These are phyloP conservation scores for Heloderma charlesbogerti DNA, from an alignment of 2,113 vertebrate species.

Conservation along the genomic window DNA sequence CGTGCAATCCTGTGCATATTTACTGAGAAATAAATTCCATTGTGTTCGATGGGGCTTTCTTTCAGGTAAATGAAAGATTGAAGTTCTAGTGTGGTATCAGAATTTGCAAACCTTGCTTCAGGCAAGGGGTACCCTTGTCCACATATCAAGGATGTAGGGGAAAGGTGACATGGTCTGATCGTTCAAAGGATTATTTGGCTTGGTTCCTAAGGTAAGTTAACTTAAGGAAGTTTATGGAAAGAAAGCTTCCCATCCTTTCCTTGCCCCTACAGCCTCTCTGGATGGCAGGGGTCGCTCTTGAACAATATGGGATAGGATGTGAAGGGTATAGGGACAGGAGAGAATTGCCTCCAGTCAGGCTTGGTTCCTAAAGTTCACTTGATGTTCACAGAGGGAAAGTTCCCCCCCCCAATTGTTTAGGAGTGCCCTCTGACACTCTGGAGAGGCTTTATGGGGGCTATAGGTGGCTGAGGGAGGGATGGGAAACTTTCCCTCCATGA, in stretches of 20 bases:
- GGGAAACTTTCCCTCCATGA: not conserved
- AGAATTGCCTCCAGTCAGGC: not conserved
- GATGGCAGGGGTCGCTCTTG: not conserved
- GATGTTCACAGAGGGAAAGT: not conserved
- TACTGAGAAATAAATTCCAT: not conserved
- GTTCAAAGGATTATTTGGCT: not conserved
- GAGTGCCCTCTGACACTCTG: not conserved
- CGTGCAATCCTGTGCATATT: not conserved
- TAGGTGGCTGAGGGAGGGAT: not conserved
- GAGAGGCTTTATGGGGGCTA: not conserved
- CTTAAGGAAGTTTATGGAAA: not conserved
- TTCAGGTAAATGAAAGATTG: not conserved
- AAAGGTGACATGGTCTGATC: not conserved
- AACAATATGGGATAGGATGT: not conserved
- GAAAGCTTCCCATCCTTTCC: not conserved
- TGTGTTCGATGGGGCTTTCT: not conserved
- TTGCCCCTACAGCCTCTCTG: not conserved
- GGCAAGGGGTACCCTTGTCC: not conserved
- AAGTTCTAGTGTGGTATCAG: not conserved
- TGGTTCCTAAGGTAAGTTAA: not conserved
- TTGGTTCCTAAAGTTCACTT: not conserved
- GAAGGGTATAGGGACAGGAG: no score
- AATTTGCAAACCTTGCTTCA: not conserved
- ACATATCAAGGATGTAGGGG: not conserved
- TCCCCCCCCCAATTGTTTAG: no score